A percentile compares a stretch with the other conserved stretches of the same genome.
Conservation (phyloP, 1,140 invertebrate species). For the Scaptodrosophila lebanonensis region DNA sequence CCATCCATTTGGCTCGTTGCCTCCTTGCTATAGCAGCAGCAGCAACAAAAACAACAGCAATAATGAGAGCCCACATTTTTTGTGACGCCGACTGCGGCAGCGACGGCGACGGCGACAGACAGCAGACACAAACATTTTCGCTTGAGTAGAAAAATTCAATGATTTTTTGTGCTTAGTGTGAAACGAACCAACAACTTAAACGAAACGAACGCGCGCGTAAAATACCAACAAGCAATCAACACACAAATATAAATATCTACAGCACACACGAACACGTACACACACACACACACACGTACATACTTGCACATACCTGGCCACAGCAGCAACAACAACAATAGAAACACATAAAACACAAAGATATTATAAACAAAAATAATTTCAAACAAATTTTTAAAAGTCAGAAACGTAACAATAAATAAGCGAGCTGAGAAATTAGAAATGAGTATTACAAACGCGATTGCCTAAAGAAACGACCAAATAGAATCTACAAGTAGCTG, state of each 20-base stretch:
- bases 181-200: slow-evolving; percentile 72
- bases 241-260: slow-evolving; percentile 23
- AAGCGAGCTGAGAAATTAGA: slow-evolving; percentile 13
- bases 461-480: slow-evolving; percentile 23
- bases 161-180: slow-evolving; percentile 63
- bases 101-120: slow-evolving; percentile 1
- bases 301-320: slow-evolving; percentile 1
- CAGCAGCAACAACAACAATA: neutral
- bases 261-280: too few relatives aligned
- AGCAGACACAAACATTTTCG: slow-evolving; percentile 49
- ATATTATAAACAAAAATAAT: slow-evolving; percentile 55
- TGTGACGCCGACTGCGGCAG: slow-evolving; percentile 31
- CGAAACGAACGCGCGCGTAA: slow-evolving; percentile 71
- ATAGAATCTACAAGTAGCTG: slow-evolving; percentile 68
- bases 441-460: slow-evolving; percentile 35
- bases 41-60: slow-evolving; percentile 20
- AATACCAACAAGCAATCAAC: slow-evolving; percentile 36
- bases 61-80: slow-evolving; percentile 16
- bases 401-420: slow-evolving; percentile 42
- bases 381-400: slow-evolving; percentile 7
- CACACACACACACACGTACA: slow-evolving; percentile 48
- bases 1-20: neutral
- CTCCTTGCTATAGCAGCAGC: slow-evolving; percentile 27
- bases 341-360: slow-evolving; percentile 18
- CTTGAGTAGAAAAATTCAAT: slow-evolving; percentile 64